A percentile compares a stretch with the other conserved stretches of the same genome.
These are phyloP conservation scores for Drosophila trapezifrons DNA, from an alignment of 1,140 invertebrate species.

Conservation along the genomic window DNA sequence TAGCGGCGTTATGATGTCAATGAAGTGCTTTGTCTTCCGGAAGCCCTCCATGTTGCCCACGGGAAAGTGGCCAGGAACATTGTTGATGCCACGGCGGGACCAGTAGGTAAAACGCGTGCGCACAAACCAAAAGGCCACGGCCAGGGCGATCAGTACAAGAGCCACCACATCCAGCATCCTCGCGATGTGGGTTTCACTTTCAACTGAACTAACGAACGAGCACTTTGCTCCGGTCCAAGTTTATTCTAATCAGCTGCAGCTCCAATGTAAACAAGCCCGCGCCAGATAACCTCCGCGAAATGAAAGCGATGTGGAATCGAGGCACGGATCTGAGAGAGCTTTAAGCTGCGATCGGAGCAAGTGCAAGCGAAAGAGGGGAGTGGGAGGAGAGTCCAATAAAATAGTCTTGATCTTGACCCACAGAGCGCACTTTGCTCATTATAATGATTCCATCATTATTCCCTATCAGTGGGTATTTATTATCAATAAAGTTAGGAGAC, in stretches of 20 bases:
- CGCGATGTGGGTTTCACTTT: slow-evolving; percentile 33
- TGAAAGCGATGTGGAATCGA: slow-evolving; percentile 18
- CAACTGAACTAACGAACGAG: slow-evolving; percentile 26
- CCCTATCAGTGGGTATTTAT: not conserved
- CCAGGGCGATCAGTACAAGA: slow-evolving; percentile 46
- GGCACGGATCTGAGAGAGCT: slow-evolving; percentile 14
- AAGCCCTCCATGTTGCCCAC: slow-evolving; percentile 63
- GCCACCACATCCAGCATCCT: slow-evolving; percentile 66
- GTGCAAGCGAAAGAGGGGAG: not conserved
- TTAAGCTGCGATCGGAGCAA: slow-evolving; percentile 3
- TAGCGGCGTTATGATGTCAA: slow-evolving; percentile 61
- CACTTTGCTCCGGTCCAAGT: not conserved
- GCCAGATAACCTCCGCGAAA: slow-evolving; percentile 29
- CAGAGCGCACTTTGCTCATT: not conserved
- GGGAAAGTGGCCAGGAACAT: slow-evolving; percentile 50
- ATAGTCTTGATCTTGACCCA: not conserved
- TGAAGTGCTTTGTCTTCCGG: slow-evolving; percentile 54
- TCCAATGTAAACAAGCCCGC: slow-evolving; percentile 34
- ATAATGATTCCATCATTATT: no score
- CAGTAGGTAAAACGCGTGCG: slow-evolving; percentile 81
- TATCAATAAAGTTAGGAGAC: no score
- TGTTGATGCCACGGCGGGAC: slow-evolving; percentile 81
- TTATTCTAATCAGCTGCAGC: slow-evolving; percentile 39
- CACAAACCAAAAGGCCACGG: slow-evolving; percentile 61
- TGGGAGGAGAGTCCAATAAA: not conserved